Conservation (phyloP, 2,888 invertebrate species). For the Hypena proboscidalis region DNA sequence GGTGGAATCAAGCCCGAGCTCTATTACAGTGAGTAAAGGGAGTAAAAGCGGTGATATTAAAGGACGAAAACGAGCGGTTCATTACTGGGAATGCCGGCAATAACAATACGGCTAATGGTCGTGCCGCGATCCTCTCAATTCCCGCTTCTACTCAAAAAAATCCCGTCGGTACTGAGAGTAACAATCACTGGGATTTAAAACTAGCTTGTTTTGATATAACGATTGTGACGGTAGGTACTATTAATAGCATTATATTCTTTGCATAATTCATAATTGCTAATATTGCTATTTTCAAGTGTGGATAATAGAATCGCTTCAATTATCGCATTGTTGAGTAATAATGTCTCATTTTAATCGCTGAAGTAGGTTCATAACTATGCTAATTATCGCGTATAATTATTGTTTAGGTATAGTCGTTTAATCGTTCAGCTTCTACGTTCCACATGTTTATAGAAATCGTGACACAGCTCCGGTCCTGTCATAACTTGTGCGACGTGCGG, state of each 20-base stretch:
- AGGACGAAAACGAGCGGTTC: conserved; percentile 81
- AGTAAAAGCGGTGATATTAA: conserved; percentile 75
- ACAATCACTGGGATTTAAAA: conserved; percentile 54
- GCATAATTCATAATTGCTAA: conserved; percentile 40
- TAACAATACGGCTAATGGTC: conserved; percentile 83
- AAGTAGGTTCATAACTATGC: conserved; percentile 43
- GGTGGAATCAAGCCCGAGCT: conserved; percentile 70
- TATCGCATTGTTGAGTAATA: conserved; percentile 58
- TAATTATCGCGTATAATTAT: conserved; percentile 48
- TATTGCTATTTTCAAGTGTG: conserved; percentile 35
- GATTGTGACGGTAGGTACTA: conserved; percentile 30
- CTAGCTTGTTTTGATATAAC: conserved; percentile 35
- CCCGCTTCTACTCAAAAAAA: conserved; percentile 69
- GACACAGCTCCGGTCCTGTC: conserved; percentile 38
- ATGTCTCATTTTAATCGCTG: conserved; percentile 35
- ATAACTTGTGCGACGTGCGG: conserved; percentile 61
- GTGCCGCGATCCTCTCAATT: conserved; percentile 73
- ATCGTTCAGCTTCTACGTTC: conserved; percentile 33
- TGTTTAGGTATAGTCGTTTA: conserved; percentile 25
- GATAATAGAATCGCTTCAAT: conserved; percentile 54
- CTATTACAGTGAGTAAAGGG: conserved; percentile 71
- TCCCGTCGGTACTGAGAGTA: conserved; percentile 48
- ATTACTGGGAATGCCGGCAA: conserved; percentile 80
- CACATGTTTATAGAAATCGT: conserved; percentile 40
- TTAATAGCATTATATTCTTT: conserved; percentile 37